Evolutionary conservation across 2,113 vertebrate genomes (phyloP).

Genomic region (Trogon melanurus): DNA sequence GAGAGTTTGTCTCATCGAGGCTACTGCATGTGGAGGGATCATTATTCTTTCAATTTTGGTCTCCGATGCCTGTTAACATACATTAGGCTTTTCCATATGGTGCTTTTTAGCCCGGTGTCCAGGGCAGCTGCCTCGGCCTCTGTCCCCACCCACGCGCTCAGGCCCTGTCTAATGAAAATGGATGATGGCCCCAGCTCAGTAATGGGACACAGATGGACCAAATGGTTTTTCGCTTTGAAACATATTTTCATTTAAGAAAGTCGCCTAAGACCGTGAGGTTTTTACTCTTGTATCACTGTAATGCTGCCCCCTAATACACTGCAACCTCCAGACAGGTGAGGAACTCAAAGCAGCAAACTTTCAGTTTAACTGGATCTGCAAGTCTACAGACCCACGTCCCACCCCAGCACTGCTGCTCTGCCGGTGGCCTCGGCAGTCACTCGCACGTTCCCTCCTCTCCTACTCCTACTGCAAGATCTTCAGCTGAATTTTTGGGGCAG

Average conservation of each 20-base stretch:
- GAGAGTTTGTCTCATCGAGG: conserved; percentile 64
- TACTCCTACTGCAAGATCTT: background rate
- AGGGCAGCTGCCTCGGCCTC: conserved; percentile 64
- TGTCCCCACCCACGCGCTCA: conserved; percentile 48
- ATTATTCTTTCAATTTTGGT: conserved; percentile 82
- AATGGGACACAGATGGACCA: conserved; percentile 75
- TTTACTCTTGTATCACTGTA: background rate
- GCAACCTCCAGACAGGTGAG: background rate
- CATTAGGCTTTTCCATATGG: conserved; percentile 74
- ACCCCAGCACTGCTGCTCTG: background rate
- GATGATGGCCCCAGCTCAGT: conserved; percentile 68
- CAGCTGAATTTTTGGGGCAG: background rate
- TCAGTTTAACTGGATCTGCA: background rate
- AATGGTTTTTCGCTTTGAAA: background rate
- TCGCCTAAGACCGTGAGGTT: background rate
- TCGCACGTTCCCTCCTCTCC: background rate
- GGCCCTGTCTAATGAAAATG: conserved; percentile 51
- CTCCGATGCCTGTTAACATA: conserved; percentile 70
- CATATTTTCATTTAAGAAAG: conserved; percentile 40
- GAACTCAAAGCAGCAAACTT: background rate
- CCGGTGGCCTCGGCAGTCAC: background rate
- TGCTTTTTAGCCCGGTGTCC: conserved; percentile 66
- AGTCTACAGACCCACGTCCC: background rate
- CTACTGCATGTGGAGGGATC: conserved; percentile 60
- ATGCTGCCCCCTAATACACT: background rate